These are phyloP conservation scores for Aviceda subcristata DNA, from an alignment of 2,113 vertebrate species.

Conservation along the genomic window DNA sequence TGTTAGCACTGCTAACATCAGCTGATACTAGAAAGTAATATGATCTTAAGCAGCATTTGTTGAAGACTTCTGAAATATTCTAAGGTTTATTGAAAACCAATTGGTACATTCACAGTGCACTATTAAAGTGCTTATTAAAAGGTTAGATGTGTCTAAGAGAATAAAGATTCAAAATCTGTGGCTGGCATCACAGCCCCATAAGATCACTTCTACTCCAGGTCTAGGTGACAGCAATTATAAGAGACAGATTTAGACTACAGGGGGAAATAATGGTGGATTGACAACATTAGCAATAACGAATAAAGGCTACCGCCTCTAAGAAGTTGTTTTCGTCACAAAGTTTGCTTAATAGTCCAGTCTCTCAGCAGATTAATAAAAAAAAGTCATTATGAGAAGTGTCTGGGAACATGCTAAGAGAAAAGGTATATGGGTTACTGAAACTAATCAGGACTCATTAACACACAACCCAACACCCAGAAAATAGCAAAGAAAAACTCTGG, in stretches of 20 bases:
- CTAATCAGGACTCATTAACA: background rate
- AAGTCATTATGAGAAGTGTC: background rate
- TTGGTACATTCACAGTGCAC: background rate
- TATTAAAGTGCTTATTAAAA: background rate
- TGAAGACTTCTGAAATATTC: background rate
- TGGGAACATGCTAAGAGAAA: background rate
- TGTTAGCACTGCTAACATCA: background rate
- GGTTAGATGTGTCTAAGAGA: background rate
- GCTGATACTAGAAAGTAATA: background rate
- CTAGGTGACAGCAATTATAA: background rate
- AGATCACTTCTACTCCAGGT: background rate
- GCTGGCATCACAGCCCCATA: background rate
- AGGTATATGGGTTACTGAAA: background rate
- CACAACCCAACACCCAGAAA: accelerated
- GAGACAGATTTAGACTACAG: background rate
- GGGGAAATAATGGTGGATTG: background rate
- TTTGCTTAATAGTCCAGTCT: background rate
- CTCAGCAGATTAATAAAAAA: background rate
- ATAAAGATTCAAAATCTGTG: background rate
- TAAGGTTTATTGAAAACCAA: background rate
- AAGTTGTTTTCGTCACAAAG: background rate
- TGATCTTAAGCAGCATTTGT: background rate
- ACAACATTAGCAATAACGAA: background rate
- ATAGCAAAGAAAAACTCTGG: background rate
- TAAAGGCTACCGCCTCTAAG: background rate